Percentiles rank a stretch among this genome's conserved stretches.
phyloP scores from a whole-genome alignment of 1,140 invertebrate genomes.

The Pogonomyrmex barbatus region DNA sequence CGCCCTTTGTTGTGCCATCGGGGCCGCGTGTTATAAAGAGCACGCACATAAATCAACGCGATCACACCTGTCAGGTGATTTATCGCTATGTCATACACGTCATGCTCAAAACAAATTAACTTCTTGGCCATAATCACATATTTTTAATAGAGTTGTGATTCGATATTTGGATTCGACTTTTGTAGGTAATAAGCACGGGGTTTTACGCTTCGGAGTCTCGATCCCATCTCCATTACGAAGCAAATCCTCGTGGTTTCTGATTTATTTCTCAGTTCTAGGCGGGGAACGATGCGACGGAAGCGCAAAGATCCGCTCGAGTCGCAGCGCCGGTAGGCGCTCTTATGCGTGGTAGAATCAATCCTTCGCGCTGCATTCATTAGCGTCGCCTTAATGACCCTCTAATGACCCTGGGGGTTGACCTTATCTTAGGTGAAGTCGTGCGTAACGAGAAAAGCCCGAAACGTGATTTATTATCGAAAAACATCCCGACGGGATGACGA shows the following conservation, averaged over 20 bases:
- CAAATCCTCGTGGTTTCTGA: neutral
- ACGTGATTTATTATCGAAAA: slow-evolving; percentile 77
- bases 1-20: slow-evolving; percentile 68
- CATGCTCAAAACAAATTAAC: neutral
- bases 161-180: neutral
- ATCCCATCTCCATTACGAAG: slow-evolving; percentile 35
- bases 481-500: slow-evolving; percentile 59
- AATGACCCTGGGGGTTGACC: slow-evolving; percentile 71
- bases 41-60: slow-evolving; percentile 6
- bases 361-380: slow-evolving; percentile 76
- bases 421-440: slow-evolving; percentile 63
- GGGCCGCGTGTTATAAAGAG: slow-evolving; percentile 50
- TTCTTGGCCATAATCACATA: neutral
- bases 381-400: slow-evolving; percentile 72
- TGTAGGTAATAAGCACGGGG: neutral
- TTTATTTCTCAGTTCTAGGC: slow-evolving; percentile 5
- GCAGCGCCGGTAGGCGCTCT: slow-evolving; percentile 18
- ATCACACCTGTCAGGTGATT: neutral
- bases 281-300: slow-evolving; percentile 20
- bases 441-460: slow-evolving; percentile 68
- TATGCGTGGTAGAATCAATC: slow-evolving; percentile 70
- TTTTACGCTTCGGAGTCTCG: neutral
- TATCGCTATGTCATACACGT: neutral
- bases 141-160: neutral
- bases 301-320: slow-evolving; percentile 48